Base-by-base conservation (phyloP, 2,888 invertebrate species). In the Drosophila borealis region DNA sequence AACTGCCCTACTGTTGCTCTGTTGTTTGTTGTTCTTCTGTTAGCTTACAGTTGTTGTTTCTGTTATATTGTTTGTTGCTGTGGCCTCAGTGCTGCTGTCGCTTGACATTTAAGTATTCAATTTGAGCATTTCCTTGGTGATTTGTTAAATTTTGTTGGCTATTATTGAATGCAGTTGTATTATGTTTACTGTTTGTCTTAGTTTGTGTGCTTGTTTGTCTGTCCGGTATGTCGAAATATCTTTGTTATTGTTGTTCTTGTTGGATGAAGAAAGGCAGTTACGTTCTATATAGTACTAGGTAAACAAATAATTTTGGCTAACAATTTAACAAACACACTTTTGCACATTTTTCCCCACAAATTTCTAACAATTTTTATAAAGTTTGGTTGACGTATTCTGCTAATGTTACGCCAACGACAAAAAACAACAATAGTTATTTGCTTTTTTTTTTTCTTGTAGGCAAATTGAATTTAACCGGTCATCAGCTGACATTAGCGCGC, bases 241-340 rank as follows among this genome's bases (percentile, higher is more conserved):
- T 19, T 63, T 67, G 34, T 49, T 76, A 44, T 29, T 57, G 53
- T 55, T 67, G 29, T 39, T 73, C 17, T 56, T 64, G 54, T 64
- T 67, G 45, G 55, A 44, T 80, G 36, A 54, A 54, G 62, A 66
- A 72, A 70, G 77, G 70, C 67, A 81, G 77, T 75, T 72, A 81
- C 59, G 80, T 66, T 79, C 79, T 85, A 79, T 72, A 68, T 76
- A 79, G 66, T 77, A 78, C 63, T 86, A 77, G 50, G 78, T 77
- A 85, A 88, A 82, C 80, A 86, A 86, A 77, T 88, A 86, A 83
- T 88, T 82, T 82, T 82, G 88, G 88, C 87, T 88, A 83, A 82
- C 82, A 82, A 80, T 88, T 88, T 80, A 80, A 82, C 83, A 83
- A 86, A 80, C 81, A 88, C 88, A 86, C 87, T 74, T 72, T 88